These are phyloP conservation scores for Hiodon alosoides DNA, from an alignment of 2,113 vertebrate species.

Conservation along the genomic window DNA sequence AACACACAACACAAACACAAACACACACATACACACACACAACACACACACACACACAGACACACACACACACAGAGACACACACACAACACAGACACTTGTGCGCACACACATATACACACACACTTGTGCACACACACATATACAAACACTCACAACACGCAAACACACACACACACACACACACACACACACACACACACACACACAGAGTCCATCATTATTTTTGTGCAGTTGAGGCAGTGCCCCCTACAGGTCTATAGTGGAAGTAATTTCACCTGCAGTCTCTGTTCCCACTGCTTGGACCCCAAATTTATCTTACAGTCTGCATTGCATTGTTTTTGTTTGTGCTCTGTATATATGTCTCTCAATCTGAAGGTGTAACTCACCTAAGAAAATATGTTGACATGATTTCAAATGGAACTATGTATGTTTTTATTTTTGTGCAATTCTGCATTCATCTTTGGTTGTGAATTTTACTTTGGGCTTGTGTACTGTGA, in stretches of 20 bases:
- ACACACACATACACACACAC: not conserved
- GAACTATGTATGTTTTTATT: too few species aligned
- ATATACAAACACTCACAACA: not conserved
- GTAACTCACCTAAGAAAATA: too few species aligned
- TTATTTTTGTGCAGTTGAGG: constrained; percentile 9
- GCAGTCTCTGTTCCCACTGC: too few species aligned
- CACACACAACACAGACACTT: not conserved
- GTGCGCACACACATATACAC: not conserved
- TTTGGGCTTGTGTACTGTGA: too few species aligned
- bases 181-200: not conserved
- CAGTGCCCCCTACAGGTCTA: constrained; percentile 26
- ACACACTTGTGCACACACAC: not conserved
- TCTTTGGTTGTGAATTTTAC: too few species aligned
- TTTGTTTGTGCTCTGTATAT: too few species aligned
- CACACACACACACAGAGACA: not conserved
- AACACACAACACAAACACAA: not conserved
- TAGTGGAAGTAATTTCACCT: not conserved
- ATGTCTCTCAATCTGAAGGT: too few species aligned
- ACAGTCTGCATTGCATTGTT: not conserved
- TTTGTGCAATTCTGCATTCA: too few species aligned
- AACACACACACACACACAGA: not conserved
- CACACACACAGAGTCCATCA: not conserved
- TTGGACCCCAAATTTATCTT: not conserved
- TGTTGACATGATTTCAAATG: too few species aligned
- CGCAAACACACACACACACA: not conserved